phyloP scores from a whole-genome alignment of 2,113 vertebrate genomes.

The Oophaga pumilio region DNA sequence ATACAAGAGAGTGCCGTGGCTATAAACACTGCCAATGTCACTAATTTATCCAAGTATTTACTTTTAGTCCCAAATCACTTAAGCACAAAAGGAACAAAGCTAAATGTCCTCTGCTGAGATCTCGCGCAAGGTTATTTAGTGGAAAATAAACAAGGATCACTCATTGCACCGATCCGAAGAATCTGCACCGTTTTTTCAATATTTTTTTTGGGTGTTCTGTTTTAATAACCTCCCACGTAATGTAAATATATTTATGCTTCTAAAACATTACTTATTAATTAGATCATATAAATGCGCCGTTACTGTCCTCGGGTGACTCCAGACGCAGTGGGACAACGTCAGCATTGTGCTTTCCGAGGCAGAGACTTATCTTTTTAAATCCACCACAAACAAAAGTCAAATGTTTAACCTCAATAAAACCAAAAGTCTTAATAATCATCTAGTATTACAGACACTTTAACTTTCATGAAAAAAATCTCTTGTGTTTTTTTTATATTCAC shows the following conservation, averaged over 20 bases:
- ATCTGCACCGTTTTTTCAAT: background rate
- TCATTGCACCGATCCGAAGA: background rate
- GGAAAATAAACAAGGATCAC: constrained; percentile 9
- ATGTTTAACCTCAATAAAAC: background rate
- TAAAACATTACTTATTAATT: constrained; percentile 42
- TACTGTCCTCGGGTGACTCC: constrained; percentile 12
- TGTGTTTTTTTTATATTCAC: too few species aligned
- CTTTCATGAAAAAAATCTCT: too few species aligned
- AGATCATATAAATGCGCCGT: constrained; percentile 17
- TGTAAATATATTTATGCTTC: constrained; percentile 23
- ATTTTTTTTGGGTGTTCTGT: too few species aligned
- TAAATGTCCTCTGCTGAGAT: constrained; percentile 36
- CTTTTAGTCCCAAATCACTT: background rate
- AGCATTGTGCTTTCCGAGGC: background rate
- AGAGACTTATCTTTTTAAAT: background rate
- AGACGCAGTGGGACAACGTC: background rate
- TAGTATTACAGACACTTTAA: too few species aligned
- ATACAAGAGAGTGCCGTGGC: background rate
- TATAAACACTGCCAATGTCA: background rate
- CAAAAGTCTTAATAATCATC: background rate
- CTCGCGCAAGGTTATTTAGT: background rate
- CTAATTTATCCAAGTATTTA: constrained; percentile 9
- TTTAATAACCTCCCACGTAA: constrained; percentile 15
- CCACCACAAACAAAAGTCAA: background rate
- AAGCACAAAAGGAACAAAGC: background rate